These are phyloP conservation scores for Drosophila recens DNA, from an alignment of 2,888 invertebrate genomes.

Conservation along the genomic window DNA sequence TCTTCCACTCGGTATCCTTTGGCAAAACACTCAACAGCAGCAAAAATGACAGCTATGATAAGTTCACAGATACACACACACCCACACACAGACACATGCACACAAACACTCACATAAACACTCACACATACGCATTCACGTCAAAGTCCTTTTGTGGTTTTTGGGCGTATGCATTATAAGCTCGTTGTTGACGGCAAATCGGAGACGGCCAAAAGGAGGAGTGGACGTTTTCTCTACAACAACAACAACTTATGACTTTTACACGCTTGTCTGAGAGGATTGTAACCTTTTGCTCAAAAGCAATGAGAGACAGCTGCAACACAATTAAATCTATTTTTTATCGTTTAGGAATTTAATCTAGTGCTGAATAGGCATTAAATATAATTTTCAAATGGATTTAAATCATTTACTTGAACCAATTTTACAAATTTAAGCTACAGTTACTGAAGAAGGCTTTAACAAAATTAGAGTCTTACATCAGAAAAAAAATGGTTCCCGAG, in stretches of 20 bases:
- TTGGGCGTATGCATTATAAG: constrained; percentile 28
- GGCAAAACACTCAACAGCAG: constrained; percentile 31
- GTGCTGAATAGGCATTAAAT: background rate
- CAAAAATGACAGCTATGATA: constrained; percentile 38
- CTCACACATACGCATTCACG: background rate
- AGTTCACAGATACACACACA: constrained; percentile 9
- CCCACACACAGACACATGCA: constrained; percentile 6
- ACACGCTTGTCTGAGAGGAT: constrained; percentile 23
- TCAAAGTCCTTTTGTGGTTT: background rate
- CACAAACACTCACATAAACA: background rate
- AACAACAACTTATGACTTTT: constrained; percentile 23
- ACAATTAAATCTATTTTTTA: constrained; percentile 16
- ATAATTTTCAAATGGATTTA: constrained; percentile 6
- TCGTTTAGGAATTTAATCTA: background rate
- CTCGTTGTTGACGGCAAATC: constrained; percentile 22
- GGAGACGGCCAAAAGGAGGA: background rate
- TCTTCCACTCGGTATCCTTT: constrained; percentile 24
- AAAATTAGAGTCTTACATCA: too few species aligned
- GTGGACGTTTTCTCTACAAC: background rate
- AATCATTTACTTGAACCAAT: background rate
- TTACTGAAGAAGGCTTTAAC: background rate
- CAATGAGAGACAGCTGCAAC: constrained; percentile 19
- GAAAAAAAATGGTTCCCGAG: too few species aligned
- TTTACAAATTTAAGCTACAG: background rate
- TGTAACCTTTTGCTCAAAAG: background rate